Percentiles rank a stretch among this genome's conserved stretches.
Conservation (phyloP, 2,797 vertebrate genomes). For the Philypnodon macrostomus region DNA sequence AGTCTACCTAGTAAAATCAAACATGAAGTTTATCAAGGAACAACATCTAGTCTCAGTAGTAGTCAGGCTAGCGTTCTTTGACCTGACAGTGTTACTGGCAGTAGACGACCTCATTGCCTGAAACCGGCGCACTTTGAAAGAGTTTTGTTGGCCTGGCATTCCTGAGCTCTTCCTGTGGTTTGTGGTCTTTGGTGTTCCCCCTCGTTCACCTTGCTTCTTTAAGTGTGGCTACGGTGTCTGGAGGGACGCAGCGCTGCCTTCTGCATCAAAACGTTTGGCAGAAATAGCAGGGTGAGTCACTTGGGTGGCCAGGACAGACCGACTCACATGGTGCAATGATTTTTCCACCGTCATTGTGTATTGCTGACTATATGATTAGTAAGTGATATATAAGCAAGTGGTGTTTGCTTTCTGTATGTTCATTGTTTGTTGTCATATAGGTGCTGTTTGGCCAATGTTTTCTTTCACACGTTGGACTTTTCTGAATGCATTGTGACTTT, state of each 20-base stretch:
- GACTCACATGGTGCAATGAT: conserved; percentile 43
- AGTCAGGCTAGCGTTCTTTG: not conserved
- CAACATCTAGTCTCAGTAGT: no score
- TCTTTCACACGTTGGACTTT: conserved; percentile 19
- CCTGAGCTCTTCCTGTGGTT: conserved; percentile 38
- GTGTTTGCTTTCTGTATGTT: conserved; percentile 23
- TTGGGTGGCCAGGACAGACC: conserved; percentile 48
- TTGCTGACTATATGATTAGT: conserved; percentile 41
- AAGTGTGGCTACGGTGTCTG: conserved; percentile 33
- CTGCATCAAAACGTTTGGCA: conserved; percentile 33
- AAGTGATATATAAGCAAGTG: conserved; percentile 43
- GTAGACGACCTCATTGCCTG: not conserved
- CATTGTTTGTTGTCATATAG: conserved; percentile 35
- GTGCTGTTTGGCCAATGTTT: conserved; percentile 5
- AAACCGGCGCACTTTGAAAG: conserved; percentile 15
- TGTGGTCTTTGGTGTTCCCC: conserved; percentile 52
- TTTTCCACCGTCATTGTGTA: conserved; percentile 55
- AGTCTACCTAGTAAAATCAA: conserved; percentile 12
- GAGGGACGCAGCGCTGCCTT: conserved; percentile 22
- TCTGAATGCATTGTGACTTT: conserved; percentile 39
- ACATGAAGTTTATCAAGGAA: not conserved
- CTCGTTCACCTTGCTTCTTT: conserved; percentile 44
- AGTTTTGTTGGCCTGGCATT: conserved; percentile 28
- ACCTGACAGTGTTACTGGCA: conserved; percentile 1
- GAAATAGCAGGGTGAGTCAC: conserved; percentile 69